Evolutionary conservation across 2,888 invertebrate genomes (phyloP).

Genomic region (Drosophila prolongata): DNA sequence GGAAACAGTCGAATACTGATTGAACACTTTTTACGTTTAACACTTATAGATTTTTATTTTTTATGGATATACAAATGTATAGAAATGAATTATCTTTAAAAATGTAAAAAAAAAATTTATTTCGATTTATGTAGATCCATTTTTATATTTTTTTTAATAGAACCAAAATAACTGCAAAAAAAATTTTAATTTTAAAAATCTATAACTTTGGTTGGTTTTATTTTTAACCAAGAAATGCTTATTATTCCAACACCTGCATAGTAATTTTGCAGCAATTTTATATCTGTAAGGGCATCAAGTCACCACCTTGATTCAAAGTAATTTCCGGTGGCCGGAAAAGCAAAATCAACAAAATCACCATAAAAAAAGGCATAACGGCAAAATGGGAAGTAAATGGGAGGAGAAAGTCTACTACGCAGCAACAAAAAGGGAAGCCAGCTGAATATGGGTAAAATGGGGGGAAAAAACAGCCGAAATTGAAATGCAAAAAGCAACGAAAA

Average conservation of each 20-base stretch:
- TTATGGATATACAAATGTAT: too few relatives aligned
- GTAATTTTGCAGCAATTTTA: neutral
- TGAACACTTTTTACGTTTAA: too few relatives aligned
- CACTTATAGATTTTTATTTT: too few relatives aligned
- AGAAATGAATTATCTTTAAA: too few relatives aligned
- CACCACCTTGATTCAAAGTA: conserved; percentile 8
- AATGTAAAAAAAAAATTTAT: too few relatives aligned
- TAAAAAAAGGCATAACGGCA: conserved; percentile 61
- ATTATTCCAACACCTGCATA: neutral
- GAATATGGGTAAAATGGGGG: conserved; percentile 10
- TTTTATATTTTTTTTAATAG: too few relatives aligned
- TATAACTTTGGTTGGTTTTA: too few relatives aligned
- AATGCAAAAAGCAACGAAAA: conserved; percentile 66
- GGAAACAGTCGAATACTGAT: too few relatives aligned
- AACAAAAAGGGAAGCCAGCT: conserved; percentile 26
- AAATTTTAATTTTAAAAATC: too few relatives aligned
- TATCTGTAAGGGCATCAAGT: conserved; percentile 11
- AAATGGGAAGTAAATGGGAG: conserved; percentile 43
- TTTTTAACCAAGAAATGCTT: neutral
- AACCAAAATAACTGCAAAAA: too few relatives aligned
- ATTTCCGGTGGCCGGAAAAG: conserved; percentile 50
- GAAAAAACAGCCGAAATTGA: conserved; percentile 46
- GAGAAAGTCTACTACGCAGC: conserved; percentile 15
- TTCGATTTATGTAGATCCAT: too few relatives aligned
- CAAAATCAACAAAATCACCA: conserved; percentile 75